Percentiles rank a stretch among this genome's conserved stretches.
Conservation (phyloP, 2,888 invertebrate genomes). For the Scaptomyza polygonia region DNA sequence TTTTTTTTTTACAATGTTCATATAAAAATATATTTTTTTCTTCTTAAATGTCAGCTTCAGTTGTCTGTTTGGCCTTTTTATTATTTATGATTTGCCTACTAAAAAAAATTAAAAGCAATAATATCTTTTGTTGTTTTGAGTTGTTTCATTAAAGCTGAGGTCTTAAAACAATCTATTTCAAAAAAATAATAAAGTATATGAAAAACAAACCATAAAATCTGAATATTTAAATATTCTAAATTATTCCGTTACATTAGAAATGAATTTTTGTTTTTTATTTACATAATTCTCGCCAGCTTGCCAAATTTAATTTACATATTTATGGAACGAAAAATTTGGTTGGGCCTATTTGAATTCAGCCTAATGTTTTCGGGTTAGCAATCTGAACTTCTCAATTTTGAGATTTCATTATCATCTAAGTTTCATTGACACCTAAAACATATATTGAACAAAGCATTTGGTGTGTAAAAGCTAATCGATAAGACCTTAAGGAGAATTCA, state of each 20-base stretch:
- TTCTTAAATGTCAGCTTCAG: constrained; percentile 6
- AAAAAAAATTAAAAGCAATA: constrained; percentile 57
- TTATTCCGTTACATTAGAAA: not conserved
- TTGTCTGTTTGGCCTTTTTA: constrained; percentile 67
- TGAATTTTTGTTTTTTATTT: not conserved
- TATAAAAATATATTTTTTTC: not conserved
- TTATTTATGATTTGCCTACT: constrained; percentile 63
- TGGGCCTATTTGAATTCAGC: constrained; percentile 1
- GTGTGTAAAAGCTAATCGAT: constrained; percentile 35
- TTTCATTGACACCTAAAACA: not conserved
- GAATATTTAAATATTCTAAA: not conserved
- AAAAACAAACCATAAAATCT: no score
- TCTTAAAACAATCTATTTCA: no score
- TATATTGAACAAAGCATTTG: constrained; percentile 19
- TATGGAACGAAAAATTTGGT: constrained; percentile 14
- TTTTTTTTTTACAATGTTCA: not conserved
- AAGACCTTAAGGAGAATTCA: constrained; percentile 58
- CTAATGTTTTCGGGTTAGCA: constrained; percentile 20
- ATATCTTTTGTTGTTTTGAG: constrained; percentile 51
- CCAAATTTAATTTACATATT: constrained; percentile 34
- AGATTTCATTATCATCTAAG: not conserved
- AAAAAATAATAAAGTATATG: no score
- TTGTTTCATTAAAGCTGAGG: no score
- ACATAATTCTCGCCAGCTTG: not conserved
- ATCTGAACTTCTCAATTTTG: constrained; percentile 3